Conservation (phyloP, 2,888 invertebrate species). For the Stramonita haemastoma region DNA sequence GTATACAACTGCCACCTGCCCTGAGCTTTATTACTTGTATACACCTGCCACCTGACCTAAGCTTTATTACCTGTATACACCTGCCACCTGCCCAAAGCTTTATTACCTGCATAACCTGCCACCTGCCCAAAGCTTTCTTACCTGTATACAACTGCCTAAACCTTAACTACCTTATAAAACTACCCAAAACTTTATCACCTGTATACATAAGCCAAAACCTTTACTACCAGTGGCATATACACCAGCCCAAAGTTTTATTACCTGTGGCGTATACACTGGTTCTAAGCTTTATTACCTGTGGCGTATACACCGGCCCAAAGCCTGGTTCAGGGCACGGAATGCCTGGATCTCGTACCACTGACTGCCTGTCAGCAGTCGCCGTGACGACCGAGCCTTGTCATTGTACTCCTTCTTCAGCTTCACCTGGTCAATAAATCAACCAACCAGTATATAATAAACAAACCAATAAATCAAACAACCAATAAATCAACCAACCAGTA, state of each 20-base stretch:
- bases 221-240: neutral
- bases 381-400: constrained; percentile 76
- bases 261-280: neutral
- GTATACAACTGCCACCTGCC: no score
- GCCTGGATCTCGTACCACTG: constrained; percentile 87
- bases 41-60: no score
- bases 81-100: constrained; percentile 65
- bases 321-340: constrained; percentile 88
- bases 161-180: no score
- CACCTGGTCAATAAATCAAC: constrained; percentile 75
- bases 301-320: constrained; percentile 88
- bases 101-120: constrained; percentile 83
- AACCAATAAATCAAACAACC: no score
- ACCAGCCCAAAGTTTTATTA: neutral
- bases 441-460: no score
- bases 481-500: no score
- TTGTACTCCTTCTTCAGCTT: constrained; percentile 86
- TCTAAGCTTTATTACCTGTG: constrained; percentile 79
- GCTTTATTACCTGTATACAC: constrained; percentile 65
- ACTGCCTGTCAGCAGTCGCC: constrained; percentile 81
- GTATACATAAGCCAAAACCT: neutral
- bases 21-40: neutral
- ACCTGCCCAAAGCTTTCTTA: constrained; percentile 85
- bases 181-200: neutral
- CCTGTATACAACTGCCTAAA: no score